phyloP scores from a whole-genome alignment of 2,113 vertebrate species.

The Elephantulus edwardii region DNA sequence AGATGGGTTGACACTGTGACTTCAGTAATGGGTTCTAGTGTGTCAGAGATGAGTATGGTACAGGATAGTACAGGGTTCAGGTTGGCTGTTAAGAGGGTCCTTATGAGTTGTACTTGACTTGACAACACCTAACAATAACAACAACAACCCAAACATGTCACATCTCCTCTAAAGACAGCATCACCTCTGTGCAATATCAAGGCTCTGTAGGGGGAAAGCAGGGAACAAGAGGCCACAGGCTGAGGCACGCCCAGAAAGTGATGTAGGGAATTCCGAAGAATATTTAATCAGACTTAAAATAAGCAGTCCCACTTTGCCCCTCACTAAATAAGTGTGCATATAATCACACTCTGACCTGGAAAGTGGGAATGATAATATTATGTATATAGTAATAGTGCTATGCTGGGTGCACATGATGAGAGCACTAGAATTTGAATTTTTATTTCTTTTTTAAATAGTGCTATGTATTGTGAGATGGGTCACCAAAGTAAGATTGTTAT shows the following conservation, averaged over 20 bases:
- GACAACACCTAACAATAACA: too few relatives aligned
- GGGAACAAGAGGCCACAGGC: background rate
- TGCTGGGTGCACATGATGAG: background rate
- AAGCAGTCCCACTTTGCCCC: background rate
- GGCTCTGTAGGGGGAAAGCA: background rate
- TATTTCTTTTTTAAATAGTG: background rate
- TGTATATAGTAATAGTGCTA: background rate
- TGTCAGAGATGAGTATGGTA: too few relatives aligned
- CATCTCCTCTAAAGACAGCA: constrained; percentile 30
- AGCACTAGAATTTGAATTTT: background rate
- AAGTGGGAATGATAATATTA: background rate
- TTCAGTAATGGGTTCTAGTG: too few relatives aligned
- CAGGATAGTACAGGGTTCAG: background rate
- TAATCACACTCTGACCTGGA: background rate
- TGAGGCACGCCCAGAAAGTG: constrained; percentile 5
- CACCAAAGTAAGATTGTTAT: background rate
- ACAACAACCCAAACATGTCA: background rate
- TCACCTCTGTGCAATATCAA: background rate
- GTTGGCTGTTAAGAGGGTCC: too few relatives aligned
- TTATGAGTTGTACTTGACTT: too few relatives aligned
- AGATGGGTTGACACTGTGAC: background rate
- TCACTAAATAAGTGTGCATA: background rate
- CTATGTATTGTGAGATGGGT: background rate
- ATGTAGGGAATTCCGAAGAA: constrained; percentile 21
- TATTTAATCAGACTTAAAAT: background rate